phyloP scores from a whole-genome alignment of 2,888 invertebrate genomes.

The Dasypogon diadema region DNA sequence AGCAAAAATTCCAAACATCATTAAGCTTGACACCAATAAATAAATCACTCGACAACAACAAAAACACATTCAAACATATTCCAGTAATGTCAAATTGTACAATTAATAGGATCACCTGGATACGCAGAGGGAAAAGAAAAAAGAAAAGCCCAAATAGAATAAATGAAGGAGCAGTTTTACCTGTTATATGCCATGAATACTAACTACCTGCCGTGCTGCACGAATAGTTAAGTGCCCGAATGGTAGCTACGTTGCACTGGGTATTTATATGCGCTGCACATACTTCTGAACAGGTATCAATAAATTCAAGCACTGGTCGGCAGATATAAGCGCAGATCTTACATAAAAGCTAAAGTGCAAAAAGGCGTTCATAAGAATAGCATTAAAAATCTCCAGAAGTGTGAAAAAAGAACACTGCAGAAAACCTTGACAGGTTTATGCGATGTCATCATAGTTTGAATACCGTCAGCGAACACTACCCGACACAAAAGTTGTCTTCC shows the following conservation, averaged over 20 bases:
- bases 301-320: background rate
- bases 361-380: conserved; percentile 1
- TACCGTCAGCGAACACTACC: background rate
- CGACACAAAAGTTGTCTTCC: background rate
- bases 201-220: conserved; percentile 23
- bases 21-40: conserved; percentile 9
- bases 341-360: background rate
- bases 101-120: conserved; percentile 29
- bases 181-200: conserved; percentile 2
- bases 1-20: conserved; percentile 6
- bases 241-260: too few species aligned
- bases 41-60: background rate
- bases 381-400: background rate
- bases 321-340: background rate
- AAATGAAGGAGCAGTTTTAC: conserved; percentile 1
- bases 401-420: background rate
- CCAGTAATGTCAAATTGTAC: conserved; percentile 30
- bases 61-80: conserved; percentile 13
- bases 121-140: background rate
- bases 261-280: background rate
- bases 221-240: conserved; percentile 21
- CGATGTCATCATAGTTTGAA: conserved; percentile 24
- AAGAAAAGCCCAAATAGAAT: conserved; percentile 9
- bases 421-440: conserved; percentile 30
- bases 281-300: conserved; percentile 6